phyloP scores from a whole-genome alignment of 2,888 invertebrate species.

The Cristatella mucedo region DNA sequence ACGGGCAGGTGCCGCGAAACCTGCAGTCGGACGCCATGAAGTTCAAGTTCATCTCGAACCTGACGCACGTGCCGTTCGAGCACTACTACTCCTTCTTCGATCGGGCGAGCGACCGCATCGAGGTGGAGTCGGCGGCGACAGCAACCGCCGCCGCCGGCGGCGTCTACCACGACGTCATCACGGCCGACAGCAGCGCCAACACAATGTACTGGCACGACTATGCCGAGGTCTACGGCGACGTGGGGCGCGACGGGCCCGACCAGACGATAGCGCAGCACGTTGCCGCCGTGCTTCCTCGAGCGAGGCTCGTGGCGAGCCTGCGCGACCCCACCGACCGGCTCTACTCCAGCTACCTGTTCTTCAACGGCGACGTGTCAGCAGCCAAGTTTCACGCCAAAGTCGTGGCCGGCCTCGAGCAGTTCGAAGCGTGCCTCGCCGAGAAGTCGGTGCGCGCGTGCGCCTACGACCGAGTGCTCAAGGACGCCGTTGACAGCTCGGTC shows the following conservation, averaged over 20 bases:
- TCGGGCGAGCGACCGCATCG: neutral
- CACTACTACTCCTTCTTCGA: constrained; percentile 5
- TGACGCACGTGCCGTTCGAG: neutral
- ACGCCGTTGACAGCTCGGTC: neutral
- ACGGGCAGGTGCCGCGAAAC: neutral
- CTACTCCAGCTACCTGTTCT: constrained; percentile 2
- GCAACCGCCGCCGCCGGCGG: neutral
- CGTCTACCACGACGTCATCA: neutral
- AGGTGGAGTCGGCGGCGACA: neutral
- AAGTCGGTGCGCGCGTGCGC: neutral
- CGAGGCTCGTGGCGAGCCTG: neutral
- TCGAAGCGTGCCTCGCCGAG: neutral
- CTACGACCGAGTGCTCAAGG: neutral
- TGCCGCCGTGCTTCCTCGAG: neutral
- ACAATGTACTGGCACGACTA: constrained; percentile 7
- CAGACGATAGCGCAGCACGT: neutral
- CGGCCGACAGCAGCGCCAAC: constrained; percentile 1
- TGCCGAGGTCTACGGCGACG: neutral
- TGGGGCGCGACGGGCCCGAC: neutral
- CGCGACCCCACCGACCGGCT: neutral
- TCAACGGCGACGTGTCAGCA: neutral
- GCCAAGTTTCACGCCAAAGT: neutral
- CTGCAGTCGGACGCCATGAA: neutral
- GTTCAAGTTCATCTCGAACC: neutral
- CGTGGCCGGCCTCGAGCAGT: neutral